Evolutionary conservation across 2,888 invertebrate species (phyloP).

Genomic region (Scrobipalpa costella): DNA sequence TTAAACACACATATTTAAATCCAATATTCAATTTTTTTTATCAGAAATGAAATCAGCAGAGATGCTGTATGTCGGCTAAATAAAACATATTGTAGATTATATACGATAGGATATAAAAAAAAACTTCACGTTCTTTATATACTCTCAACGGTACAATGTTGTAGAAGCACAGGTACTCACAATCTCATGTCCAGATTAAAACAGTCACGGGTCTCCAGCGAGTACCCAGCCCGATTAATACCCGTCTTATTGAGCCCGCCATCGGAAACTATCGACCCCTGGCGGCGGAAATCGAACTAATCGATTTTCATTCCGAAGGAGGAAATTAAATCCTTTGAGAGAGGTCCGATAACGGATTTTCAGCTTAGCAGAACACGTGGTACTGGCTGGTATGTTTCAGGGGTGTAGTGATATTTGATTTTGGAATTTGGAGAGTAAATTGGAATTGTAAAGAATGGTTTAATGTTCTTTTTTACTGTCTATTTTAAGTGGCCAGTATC

Average conservation of each 20-base stretch:
- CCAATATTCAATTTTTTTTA: no score
- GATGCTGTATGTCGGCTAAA: no score
- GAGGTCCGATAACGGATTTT: conserved; percentile 74
- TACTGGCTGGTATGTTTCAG: conserved; percentile 39
- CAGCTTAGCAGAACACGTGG: conserved; percentile 76
- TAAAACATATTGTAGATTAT: no score
- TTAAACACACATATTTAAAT: no score
- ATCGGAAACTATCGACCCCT: conserved; percentile 74
- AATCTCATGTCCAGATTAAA: conserved; percentile 22
- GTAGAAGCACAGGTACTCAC: neutral
- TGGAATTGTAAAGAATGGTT: neutral
- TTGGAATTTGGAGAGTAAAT: neutral
- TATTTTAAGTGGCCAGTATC: no score
- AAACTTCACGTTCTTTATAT: no score
- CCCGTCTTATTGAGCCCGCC: conserved; percentile 71
- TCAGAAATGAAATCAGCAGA: no score
- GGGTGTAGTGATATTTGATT: neutral
- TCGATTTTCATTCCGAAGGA: conserved; percentile 79
- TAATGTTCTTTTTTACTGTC: no score
- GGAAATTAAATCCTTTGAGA: conserved; percentile 82
- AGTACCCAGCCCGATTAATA: conserved; percentile 35
- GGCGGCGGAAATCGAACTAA: conserved; percentile 78
- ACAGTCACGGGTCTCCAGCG: neutral
- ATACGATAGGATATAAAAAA: no score
- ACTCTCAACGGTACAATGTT: no score